These are phyloP conservation scores for Microchirus variegatus DNA, from an alignment of 2,797 vertebrate species.

Conservation along the genomic window DNA sequence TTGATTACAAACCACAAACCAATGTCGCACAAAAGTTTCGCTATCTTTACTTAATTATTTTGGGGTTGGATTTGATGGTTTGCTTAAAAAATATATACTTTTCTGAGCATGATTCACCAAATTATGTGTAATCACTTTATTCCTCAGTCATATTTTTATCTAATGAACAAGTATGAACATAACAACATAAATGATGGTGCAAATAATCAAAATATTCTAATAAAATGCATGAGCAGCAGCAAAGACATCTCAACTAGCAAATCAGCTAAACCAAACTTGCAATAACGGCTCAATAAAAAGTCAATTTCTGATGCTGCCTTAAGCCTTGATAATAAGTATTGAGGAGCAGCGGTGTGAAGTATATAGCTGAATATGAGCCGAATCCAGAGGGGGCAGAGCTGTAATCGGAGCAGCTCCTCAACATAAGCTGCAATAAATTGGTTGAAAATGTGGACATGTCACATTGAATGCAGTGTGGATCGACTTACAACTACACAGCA, in stretches of 20 bases:
- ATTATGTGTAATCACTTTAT: no score
- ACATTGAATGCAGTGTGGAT: conserved; percentile 23
- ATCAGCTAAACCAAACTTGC: conserved; percentile 7
- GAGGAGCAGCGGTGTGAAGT: not conserved
- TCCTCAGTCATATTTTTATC: no score
- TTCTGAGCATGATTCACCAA: no score
- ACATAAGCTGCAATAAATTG: conserved; percentile 11
- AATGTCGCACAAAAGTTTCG: not conserved
- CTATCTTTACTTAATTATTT: no score
- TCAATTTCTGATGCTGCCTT: conserved; percentile 2
- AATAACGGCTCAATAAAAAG: conserved; percentile 12
- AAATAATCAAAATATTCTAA: not conserved
- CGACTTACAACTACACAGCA: conserved; percentile 21
- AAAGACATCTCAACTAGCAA: conserved; percentile 12
- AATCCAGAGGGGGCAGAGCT: conserved; percentile 11
- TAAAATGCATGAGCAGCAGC: not conserved
- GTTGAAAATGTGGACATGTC: conserved; percentile 28
- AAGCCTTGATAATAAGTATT: not conserved
- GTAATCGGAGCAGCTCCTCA: conserved; percentile 27
- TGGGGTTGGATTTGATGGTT: no score
- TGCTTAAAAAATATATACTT: no score
- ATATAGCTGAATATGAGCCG: not conserved
- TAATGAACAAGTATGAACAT: no score
- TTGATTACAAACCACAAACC: conserved; percentile 25
- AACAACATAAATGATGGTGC: not conserved